These are phyloP conservation scores for Poicephalus meyeri DNA, from an alignment of 2,113 vertebrate species.

Conservation along the genomic window DNA sequence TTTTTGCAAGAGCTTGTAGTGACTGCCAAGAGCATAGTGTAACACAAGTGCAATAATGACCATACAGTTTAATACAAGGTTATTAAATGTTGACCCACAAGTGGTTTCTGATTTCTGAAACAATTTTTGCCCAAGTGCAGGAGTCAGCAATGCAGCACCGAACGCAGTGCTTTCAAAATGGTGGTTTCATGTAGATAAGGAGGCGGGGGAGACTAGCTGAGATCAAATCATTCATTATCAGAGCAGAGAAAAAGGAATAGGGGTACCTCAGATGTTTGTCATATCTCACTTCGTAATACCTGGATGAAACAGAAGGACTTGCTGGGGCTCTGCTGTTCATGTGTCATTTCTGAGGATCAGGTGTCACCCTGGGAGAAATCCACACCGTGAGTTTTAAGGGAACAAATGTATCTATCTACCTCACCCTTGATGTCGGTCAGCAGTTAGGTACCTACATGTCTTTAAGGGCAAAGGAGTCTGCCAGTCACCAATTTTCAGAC, in stretches of 20 bases:
- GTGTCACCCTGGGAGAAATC: not conserved
- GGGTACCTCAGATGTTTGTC: not conserved
- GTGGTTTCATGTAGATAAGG: not conserved
- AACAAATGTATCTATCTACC: not conserved
- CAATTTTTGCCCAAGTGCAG: not conserved
- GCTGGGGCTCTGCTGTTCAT: not conserved
- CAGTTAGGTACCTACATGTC: not conserved
- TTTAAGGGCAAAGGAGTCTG: not conserved
- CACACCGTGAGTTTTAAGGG: not conserved
- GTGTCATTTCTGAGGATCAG: not conserved
- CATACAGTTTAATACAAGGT: not conserved
- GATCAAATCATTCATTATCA: not conserved
- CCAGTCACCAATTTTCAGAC: not conserved
- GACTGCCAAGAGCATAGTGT: not conserved
- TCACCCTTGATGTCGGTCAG: not conserved
- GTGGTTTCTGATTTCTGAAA: conserved; percentile 2
- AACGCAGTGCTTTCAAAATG: not conserved
- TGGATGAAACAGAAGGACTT: not conserved
- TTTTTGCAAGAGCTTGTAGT: not conserved
- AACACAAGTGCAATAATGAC: not conserved
- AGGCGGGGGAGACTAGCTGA: not conserved
- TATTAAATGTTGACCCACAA: not conserved
- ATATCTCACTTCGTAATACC: not conserved
- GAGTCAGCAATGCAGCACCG: not conserved
- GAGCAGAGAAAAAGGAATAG: not conserved